Evolutionary conservation across 2,888 invertebrate species (phyloP).

Genomic region (Troilus luridus): DNA sequence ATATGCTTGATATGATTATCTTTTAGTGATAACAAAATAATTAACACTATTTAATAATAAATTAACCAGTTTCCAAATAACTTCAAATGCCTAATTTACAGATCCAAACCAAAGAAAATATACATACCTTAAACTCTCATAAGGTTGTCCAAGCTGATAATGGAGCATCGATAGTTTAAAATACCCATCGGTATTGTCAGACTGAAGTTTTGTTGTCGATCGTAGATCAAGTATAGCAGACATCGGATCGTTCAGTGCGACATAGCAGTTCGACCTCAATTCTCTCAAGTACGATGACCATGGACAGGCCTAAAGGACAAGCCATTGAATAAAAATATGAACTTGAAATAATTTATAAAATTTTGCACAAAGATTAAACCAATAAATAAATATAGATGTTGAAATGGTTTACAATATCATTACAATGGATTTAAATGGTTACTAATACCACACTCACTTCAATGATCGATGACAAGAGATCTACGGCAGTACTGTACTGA

Average conservation of each 20-base stretch:
- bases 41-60: no score
- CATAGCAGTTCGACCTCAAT: slow-evolving; percentile 88
- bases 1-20: no score
- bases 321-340: not conserved
- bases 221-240: slow-evolving; percentile 93
- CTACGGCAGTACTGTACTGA: slow-evolving; percentile 75
- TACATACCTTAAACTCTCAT: slow-evolving; percentile 85
- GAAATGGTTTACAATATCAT: no score
- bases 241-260: slow-evolving; percentile 82
- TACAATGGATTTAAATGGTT: not conserved
- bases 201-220: slow-evolving; percentile 89
- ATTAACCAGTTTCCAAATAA: no score
- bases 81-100: no score
- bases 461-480: slow-evolving; percentile 76
- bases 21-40: no score
- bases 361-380: no score
- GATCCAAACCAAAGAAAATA: slow-evolving; percentile 2
- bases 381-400: no score
- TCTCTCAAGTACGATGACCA: slow-evolving; percentile 90
- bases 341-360: not conserved
- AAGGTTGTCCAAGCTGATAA: slow-evolving; percentile 92
- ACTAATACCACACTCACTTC: slow-evolving; percentile 71
- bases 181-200: slow-evolving; percentile 92
- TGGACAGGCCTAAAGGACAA: slow-evolving; percentile 76
- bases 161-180: slow-evolving; percentile 86